Base-by-base conservation (phyloP, 2,888 invertebrate species). In the Agrochola litura region DNA sequence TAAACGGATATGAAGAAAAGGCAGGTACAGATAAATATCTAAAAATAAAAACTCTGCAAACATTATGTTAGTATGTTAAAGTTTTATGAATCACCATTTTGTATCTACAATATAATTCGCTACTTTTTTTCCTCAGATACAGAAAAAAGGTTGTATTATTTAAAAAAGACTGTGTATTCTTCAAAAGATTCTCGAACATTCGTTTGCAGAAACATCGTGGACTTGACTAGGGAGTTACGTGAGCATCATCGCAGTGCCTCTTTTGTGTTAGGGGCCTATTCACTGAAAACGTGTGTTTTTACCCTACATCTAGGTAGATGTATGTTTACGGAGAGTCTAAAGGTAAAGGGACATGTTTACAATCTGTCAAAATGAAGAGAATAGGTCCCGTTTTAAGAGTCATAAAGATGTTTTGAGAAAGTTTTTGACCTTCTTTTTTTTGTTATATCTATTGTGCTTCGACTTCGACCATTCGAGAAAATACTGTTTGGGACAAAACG, bases 121-220 rank as follows among this genome's bases (percentile, higher is more conserved):
- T 3, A 12, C 1, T 3, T 54, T 54, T 81, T n/a, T n/a, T 49
- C 12, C 14, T 25, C 8, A 14, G 14, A 30, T 9, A 58, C 58
- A 82, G 30, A 52, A 79, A 79, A 67, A 64, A 68, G 65, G 54
- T 80, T 43, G 68, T 81, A 70, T 82, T 82, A 71, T 69, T 46
- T 14, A 64, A 80, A 81, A 83, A 76, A 68, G 74, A 58, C 73
- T 16, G 58, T 30, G 72, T 74, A 66, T 81, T 86, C 74, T 84
- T 84, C 73, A 78, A 72, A 84, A 86, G 89, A 79, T 64, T 88
- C 86, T 88, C 73, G 70, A 86, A 88, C 77, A 76, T 86, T 76
- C 86, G 77, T 77, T 73, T 73, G 74, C 76, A 77, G 65, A 73
- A 43, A 73, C 73, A 37, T 43, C 56, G 76, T 72, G 46, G n/a